Evolutionary conservation across 1,140 invertebrate species (phyloP).

Genomic region (Meloidogyne chitwoodi): DNA sequence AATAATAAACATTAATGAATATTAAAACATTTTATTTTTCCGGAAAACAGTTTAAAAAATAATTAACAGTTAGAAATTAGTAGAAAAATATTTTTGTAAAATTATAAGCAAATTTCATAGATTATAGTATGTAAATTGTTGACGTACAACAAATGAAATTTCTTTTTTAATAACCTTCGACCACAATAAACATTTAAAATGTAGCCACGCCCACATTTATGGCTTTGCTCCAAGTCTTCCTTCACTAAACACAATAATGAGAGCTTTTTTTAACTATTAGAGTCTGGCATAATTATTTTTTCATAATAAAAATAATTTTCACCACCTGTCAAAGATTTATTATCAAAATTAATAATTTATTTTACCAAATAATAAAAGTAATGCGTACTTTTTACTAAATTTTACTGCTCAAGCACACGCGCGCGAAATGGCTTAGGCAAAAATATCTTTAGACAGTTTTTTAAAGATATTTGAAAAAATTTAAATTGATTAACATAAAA

Average conservation of each 20-base stretch:
- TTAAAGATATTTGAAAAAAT: too few relatives aligned
- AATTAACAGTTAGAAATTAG: too few relatives aligned
- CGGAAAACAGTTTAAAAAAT: too few relatives aligned
- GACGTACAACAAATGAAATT: background rate
- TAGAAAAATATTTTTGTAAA: background rate
- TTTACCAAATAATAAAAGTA: background rate
- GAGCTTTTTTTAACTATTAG: background rate
- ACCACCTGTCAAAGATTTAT: background rate
- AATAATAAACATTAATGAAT: too few relatives aligned
- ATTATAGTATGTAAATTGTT: too few relatives aligned
- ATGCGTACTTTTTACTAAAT: background rate
- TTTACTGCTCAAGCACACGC: background rate
- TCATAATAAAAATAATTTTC: background rate
- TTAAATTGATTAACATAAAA: too few relatives aligned
- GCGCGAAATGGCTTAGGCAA: background rate
- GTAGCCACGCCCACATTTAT: background rate
- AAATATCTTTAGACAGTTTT: background rate
- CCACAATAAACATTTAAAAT: background rate
- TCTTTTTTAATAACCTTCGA: background rate
- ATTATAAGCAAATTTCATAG: background rate
- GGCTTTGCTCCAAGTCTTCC: too few relatives aligned
- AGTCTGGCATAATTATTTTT: background rate
- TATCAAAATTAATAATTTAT: background rate
- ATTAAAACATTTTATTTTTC: too few relatives aligned
- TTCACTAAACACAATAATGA: too few relatives aligned